Evolutionary conservation across 2,888 invertebrate genomes (phyloP).

Genomic region (Chymomyza procnemis): DNA sequence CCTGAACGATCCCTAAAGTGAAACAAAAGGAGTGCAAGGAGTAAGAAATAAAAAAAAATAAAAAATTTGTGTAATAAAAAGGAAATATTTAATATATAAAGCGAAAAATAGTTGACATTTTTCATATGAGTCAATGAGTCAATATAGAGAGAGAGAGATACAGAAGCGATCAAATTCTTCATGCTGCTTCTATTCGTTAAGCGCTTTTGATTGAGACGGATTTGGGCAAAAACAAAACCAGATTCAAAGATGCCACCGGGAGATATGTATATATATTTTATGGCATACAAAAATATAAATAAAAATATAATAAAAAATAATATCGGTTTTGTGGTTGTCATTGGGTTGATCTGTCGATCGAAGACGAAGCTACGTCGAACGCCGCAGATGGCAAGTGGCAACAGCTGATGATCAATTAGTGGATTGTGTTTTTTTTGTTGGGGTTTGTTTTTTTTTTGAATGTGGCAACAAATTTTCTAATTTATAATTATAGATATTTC

Average conservation of each 20-base stretch:
- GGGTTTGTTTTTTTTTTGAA: slow-evolving; percentile 12
- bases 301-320: not conserved
- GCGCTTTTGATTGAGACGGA: slow-evolving; percentile 57
- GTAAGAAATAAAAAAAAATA: too few relatives aligned
- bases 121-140: too few relatives aligned
- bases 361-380: not conserved
- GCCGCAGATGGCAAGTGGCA: not conserved
- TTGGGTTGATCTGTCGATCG: not conserved
- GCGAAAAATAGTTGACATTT: too few relatives aligned
- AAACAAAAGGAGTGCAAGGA: not conserved
- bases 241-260: slow-evolving; percentile 37
- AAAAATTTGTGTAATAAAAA: too few relatives aligned
- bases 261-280: not conserved
- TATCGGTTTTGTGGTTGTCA: not conserved
- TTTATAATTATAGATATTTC: slow-evolving; percentile 61
- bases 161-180: slow-evolving; percentile 32
- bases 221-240: slow-evolving; percentile 55
- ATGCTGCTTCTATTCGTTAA: slow-evolving; percentile 10
- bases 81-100: too few relatives aligned
- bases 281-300: not conserved
- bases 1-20: not conserved
- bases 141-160: not conserved
- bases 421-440: slow-evolving; percentile 48
- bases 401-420: slow-evolving; percentile 61
- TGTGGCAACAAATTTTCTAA: slow-evolving; percentile 62